phyloP scores from a whole-genome alignment of 2,113 vertebrate species.

The Petrocephalus microphthalmus region DNA sequence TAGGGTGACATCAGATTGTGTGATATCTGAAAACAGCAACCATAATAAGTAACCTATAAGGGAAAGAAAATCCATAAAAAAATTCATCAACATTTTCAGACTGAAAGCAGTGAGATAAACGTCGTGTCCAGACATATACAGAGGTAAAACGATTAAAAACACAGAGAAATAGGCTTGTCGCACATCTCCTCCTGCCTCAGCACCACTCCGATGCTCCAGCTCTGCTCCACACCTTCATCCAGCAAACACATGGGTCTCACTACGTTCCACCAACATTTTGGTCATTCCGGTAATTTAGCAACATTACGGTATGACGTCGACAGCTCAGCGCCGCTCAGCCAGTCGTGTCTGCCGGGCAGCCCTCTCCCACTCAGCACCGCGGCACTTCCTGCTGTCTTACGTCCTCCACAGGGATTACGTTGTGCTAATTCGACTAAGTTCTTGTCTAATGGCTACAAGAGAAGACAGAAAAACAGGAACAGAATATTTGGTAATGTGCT shows the following conservation, averaged over 20 bases:
- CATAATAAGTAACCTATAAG: slow-evolving; percentile 35
- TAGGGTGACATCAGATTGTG: slow-evolving; percentile 75
- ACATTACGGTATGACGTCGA: background rate
- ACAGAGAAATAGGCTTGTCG: slow-evolving; percentile 44
- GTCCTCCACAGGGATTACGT: slow-evolving; percentile 68
- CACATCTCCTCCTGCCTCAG: slow-evolving; percentile 32
- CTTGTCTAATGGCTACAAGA: slow-evolving; percentile 89
- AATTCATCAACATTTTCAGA: slow-evolving; percentile 50
- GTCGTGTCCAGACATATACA: slow-evolving; percentile 65
- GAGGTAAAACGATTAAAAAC: slow-evolving; percentile 40
- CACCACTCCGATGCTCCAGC: background rate
- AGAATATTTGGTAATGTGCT: background rate
- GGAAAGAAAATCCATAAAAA: slow-evolving; percentile 30
- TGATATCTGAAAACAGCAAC: slow-evolving; percentile 62
- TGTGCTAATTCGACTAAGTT: slow-evolving; percentile 94
- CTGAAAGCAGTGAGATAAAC: slow-evolving; percentile 63
- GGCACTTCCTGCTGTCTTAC: slow-evolving; percentile 47
- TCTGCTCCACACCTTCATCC: background rate
- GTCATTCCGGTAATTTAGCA: background rate
- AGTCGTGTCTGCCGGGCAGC: slow-evolving; percentile 36
- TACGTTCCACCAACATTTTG: slow-evolving; percentile 29
- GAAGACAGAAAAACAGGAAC: background rate
- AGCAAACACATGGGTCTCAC: slow-evolving; percentile 43
- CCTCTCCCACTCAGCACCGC: slow-evolving; percentile 39
- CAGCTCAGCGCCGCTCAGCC: background rate